Evolutionary conservation across 2,888 invertebrate species (phyloP), one percentile per base, ranked within the genome.

Genomic region (Melanostoma mellinum): DNA sequence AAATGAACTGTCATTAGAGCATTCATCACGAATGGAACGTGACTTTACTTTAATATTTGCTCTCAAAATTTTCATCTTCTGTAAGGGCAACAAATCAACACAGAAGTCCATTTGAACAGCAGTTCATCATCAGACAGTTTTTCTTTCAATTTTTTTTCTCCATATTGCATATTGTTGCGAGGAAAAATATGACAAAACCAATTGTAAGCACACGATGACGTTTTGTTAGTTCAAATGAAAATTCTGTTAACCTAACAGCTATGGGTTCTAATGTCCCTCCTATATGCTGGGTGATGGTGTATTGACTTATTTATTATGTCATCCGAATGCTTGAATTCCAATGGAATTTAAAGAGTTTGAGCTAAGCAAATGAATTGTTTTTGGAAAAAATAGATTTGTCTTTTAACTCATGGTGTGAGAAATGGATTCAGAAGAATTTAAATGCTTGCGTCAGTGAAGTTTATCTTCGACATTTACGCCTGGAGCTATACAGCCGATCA

Each of bases 31-130:
- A 60, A 53, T 38, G 40, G 65, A 78, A 84, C 82, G 82, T 84
- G 82, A 84, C 82, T 84, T 84, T 71, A 78, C 78, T 78, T 79
- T 69, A 84, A 84, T 79, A 71, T 78, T 84, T 78, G 52, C 53
- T 71, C 78, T 78, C n/a, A 67, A 71, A 44, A 44, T 9, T 65
- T 82, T 71, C 58, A 52, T 53, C 48, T 68, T 63, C n/a, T 40
- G 40, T 50, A 40, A 36, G 63, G 38, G 35, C 44, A 4, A 53
- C 32, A 55, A 32, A 6, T 42, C n/a, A 56, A 42, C 20, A 40
- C 9, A 46, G 35, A 60, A 65, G 79, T 78, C 58, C 78, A 84
- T 84, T 84, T 74, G 55, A 78, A 78, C 74, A 84, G 78, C 78
- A 77, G 63, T 84, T 84, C 67, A 60, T 78, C 69, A 79, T 78